phyloP scores from a whole-genome alignment of 2,797 vertebrate species.

The Odontamblyopus rebecca region DNA sequence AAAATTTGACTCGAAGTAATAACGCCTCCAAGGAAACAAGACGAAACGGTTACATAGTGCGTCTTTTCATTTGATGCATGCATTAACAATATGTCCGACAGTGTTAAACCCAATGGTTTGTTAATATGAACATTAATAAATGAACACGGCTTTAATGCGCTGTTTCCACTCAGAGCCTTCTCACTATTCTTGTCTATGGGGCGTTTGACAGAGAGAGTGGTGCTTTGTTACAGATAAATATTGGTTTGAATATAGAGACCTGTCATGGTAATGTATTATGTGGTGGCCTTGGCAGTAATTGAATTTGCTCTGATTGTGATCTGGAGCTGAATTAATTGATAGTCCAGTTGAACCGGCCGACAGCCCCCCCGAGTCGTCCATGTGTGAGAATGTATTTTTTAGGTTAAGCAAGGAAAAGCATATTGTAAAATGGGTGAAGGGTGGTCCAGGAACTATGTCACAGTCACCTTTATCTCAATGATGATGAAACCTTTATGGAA shows the following conservation, averaged over 20 bases:
- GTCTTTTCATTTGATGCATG: constrained; percentile 12
- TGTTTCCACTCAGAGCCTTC: constrained; percentile 37
- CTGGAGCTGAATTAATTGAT: constrained; percentile 65
- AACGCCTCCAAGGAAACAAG: not conserved
- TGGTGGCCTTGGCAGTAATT: constrained; percentile 74
- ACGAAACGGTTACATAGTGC: not conserved
- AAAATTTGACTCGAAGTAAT: not conserved
- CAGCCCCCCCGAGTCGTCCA: constrained; percentile 22
- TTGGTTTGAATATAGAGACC: constrained; percentile 75
- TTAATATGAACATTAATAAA: constrained; percentile 73
- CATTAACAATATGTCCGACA: constrained; percentile 45
- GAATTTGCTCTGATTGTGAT: constrained; percentile 74
- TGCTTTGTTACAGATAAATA: constrained; percentile 78
- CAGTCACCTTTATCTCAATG: constrained; percentile 62
- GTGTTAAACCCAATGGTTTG: constrained; percentile 58
- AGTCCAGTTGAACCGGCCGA: constrained; percentile 44
- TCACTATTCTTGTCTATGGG: constrained; percentile 49
- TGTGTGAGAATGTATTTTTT: constrained; percentile 51
- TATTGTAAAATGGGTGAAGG: constrained; percentile 63
- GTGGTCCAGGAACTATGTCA: constrained; percentile 65
- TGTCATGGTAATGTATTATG: constrained; percentile 65
- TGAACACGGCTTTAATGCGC: constrained; percentile 55
- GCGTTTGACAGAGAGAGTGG: constrained; percentile 57
- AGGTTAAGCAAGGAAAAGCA: constrained; percentile 52
- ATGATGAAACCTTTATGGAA: constrained; percentile 59